A percentile compares a stretch with the other conserved stretches of the same genome.
Evolutionary conservation across 37 sponge, comb jelly and placozoan genomes (phyloP).

Genomic region (Ephydatia muelleri): DNA sequence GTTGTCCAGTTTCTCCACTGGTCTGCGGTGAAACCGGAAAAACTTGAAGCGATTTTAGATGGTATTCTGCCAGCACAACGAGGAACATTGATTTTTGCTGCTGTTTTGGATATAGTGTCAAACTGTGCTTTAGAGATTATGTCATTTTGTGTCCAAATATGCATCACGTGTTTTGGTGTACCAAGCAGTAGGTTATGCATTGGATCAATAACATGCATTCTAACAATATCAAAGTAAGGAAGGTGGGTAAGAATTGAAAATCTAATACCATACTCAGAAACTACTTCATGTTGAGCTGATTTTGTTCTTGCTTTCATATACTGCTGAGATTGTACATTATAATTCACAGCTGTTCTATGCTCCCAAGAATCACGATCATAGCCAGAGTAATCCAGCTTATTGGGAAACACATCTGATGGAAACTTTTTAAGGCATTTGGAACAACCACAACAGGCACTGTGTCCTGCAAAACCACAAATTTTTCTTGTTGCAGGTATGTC

Average conservation of each 20-base stretch:
- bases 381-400: background rate
- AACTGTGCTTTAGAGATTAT: background rate
- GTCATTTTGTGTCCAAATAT: background rate
- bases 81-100: no score
- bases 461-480: slow-evolving; percentile 32
- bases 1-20: slow-evolving; percentile 52
- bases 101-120: no score
- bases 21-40: slow-evolving; percentile 41
- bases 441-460: slow-evolving; percentile 35
- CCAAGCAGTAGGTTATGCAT: slow-evolving; percentile 28
- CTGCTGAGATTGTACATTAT: background rate
- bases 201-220: slow-evolving; percentile 10
- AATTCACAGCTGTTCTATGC: background rate
- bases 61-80: background rate
- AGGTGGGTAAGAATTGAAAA: slow-evolving; percentile 2
- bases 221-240: slow-evolving; percentile 5
- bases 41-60: background rate
- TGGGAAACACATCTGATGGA: background rate
- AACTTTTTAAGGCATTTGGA: slow-evolving; percentile 18
- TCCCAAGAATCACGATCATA: background rate
- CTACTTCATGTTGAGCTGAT: background rate
- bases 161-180: background rate
- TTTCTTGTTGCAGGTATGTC: slow-evolving; percentile 15
- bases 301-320: background rate
- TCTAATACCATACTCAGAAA: slow-evolving; percentile 10